Evolutionary conservation across 2,888 invertebrate species (phyloP).

Genomic region (Pyrocoelia pectoralis): DNA sequence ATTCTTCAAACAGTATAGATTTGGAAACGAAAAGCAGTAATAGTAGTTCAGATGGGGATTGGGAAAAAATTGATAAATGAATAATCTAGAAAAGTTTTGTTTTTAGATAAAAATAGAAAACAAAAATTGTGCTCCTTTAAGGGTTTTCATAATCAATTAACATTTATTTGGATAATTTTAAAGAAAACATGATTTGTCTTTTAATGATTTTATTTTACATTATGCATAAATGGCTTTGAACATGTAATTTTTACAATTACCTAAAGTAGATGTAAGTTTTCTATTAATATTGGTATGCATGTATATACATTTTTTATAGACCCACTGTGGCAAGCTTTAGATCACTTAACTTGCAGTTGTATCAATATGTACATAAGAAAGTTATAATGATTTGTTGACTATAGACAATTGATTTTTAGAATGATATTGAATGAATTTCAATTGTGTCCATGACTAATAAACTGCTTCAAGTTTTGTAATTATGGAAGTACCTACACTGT

Average conservation of each 20-base stretch:
- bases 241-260: background rate
- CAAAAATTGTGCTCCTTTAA: too few relatives aligned
- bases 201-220: background rate
- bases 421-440: too few relatives aligned
- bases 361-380: too few relatives aligned
- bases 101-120: background rate
- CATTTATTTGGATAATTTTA: background rate
- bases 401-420: too few relatives aligned
- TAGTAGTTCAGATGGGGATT: constrained; percentile 60
- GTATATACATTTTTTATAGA: background rate
- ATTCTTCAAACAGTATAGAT: constrained; percentile 49
- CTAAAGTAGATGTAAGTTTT: constrained; percentile 6
- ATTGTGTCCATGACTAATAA: background rate
- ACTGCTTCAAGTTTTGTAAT: background rate
- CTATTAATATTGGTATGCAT: background rate
- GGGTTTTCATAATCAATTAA: too few relatives aligned
- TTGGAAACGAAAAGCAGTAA: constrained; percentile 52
- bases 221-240: background rate
- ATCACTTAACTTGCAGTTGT: background rate
- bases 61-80: constrained; percentile 58
- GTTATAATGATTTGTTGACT: too few relatives aligned
- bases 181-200: background rate
- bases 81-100: background rate
- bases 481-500: constrained; percentile 14
- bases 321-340: background rate